Evolutionary conservation across 2,888 invertebrate genomes (phyloP), one percentile per base, ranked within the genome.

Genomic region (Cylloceria caligata): DNA sequence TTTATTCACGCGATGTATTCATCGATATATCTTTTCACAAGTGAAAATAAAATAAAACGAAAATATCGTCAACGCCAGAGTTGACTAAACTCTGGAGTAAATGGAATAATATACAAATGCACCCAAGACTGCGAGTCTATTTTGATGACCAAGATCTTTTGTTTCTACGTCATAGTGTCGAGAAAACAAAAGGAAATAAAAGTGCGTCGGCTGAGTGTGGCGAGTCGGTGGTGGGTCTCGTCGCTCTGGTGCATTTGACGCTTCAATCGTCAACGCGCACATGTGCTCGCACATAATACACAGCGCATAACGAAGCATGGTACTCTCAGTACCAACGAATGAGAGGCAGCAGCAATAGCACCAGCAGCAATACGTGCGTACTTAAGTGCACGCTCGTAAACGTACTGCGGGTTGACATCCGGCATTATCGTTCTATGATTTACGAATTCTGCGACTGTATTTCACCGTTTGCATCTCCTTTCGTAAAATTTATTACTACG

Each of bases 371-470:
- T 80, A 73, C 64, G 83, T 73, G 72, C 79, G 74, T 77, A 65
- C 65, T 84, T 85, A 86, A 87, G 83, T 86, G 85, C 84, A 71
- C 75, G 83, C 88, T 89, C 89, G 89, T 88, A 88, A 90, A 90
- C 88, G 89, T 87, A 86, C 84, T 78, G 72, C 85, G 86, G 86
- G 81, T 88, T 88, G 89, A 88, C 90, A 89, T 90, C 89, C 90
- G 89, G 89, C 89, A 89, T 91, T 91, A 91, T 91, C 90, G 90
- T 88, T 83, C 86, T 84, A 86, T 90, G 91, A 91, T 91, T 90
- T 91, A 91, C 88, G 88, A 83, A 87, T 86, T 84, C 86, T 87
- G 86, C 89, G 84, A 89, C 88, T 90, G 88, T 89, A 89, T 90
- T 89, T 89, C 88, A 89, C 86, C 88, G 86, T 88, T 89, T 88